Evolutionary conservation across 1,140 invertebrate genomes (phyloP).

Genomic region (Nephila pilipes): DNA sequence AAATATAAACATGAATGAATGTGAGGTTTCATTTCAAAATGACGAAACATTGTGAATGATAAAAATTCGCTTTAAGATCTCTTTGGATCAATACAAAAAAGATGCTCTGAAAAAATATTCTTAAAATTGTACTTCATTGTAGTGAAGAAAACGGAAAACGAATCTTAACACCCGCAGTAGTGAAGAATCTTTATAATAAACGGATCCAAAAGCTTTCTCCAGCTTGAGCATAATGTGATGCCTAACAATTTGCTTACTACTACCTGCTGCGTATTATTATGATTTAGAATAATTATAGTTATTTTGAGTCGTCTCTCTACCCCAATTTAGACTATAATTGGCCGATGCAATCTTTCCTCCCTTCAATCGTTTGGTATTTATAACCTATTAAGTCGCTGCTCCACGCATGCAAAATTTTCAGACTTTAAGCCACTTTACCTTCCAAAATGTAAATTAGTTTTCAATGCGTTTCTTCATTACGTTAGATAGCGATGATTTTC

Average conservation of each 20-base stretch:
- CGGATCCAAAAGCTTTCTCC: not conserved
- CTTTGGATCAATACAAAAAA: no score
- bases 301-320: slow-evolving; percentile 51
- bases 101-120: no score
- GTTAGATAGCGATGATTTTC: no score
- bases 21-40: no score
- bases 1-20: no score
- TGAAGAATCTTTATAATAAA: slow-evolving; percentile 18
- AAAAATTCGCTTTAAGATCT: no score
- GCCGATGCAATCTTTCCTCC: slow-evolving; percentile 2
- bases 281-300: slow-evolving; percentile 74
- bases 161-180: not conserved
- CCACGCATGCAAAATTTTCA: slow-evolving; percentile 42
- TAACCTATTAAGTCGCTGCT: slow-evolving; percentile 48
- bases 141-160: not conserved
- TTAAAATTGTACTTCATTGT: no score
- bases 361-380: slow-evolving; percentile 59
- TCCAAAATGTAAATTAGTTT: slow-evolving; percentile 27
- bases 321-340: slow-evolving; percentile 71
- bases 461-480: not conserved
- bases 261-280: slow-evolving; percentile 69
- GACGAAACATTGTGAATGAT: no score
- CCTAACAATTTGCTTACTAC: slow-evolving; percentile 68
- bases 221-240: slow-evolving; percentile 6
- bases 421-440: slow-evolving; percentile 47